These are phyloP conservation scores for Hypena proboscidalis DNA, from an alignment of 2,888 invertebrate species.

Conservation along the genomic window DNA sequence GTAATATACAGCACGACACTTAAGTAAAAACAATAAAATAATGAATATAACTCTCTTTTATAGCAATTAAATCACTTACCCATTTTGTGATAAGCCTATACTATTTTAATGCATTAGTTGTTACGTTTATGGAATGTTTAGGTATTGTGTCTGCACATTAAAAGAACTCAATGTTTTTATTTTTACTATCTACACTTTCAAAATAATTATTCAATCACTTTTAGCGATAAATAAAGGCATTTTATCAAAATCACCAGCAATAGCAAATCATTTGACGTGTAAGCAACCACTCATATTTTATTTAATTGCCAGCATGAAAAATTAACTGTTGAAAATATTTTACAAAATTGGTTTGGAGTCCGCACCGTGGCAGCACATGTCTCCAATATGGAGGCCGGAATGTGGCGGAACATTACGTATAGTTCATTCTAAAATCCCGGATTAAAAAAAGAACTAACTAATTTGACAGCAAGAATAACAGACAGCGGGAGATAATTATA, in stretches of 20 bases:
- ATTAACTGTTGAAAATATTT: not conserved
- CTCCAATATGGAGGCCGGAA: too few species aligned
- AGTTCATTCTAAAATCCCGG: too few species aligned
- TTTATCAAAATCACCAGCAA: constrained; percentile 55
- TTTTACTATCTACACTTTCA: constrained; percentile 44
- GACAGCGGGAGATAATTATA: too few species aligned
- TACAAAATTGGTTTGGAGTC: too few species aligned
- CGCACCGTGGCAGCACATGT: too few species aligned
- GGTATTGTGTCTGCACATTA: constrained; percentile 48
- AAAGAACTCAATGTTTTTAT: constrained; percentile 40
- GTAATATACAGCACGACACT: constrained; percentile 62
- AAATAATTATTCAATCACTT: constrained; percentile 44
- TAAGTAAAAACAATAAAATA: constrained; percentile 21
- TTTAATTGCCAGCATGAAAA: constrained; percentile 47
- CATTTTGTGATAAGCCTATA: constrained; percentile 74
- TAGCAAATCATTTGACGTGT: constrained; percentile 68
- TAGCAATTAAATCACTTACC: constrained; percentile 62
- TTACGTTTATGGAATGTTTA: constrained; percentile 62
- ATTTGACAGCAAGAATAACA: too few species aligned
- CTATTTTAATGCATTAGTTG: constrained; percentile 73
- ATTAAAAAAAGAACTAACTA: too few species aligned
- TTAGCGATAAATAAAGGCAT: constrained; percentile 59
- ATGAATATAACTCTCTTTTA: constrained; percentile 44
- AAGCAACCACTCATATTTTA: constrained; percentile 55
- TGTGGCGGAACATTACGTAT: too few species aligned